phyloP scores from a whole-genome alignment of 2,113 vertebrate genomes.

The Cryptomyrus ogoouensis region DNA sequence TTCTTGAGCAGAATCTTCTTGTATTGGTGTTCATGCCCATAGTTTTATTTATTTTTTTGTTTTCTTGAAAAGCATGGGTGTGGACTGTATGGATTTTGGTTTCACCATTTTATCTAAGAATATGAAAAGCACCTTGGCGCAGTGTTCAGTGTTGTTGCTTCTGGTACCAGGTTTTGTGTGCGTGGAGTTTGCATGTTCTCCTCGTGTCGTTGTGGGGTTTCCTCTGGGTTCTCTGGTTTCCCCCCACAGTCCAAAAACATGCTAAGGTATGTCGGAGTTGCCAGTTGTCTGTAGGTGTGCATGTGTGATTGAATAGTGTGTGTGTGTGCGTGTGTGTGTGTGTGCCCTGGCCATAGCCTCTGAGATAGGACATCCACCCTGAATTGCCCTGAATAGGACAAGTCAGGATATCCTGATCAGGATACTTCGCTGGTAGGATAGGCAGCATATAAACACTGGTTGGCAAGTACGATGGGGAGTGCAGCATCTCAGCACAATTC shows the following conservation, averaged over 20 bases:
- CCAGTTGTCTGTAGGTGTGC: background rate
- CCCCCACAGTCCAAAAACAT: background rate
- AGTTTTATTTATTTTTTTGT: background rate
- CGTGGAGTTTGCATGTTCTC: background rate
- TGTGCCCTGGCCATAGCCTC: background rate
- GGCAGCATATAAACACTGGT: background rate
- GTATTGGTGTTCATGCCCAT: background rate
- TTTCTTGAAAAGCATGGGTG: background rate
- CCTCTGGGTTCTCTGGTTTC: background rate
- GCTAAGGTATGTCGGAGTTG: background rate
- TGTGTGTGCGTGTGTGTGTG: too few relatives aligned
- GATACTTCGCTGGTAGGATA: background rate
- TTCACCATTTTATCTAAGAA: background rate
- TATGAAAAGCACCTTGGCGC: background rate
- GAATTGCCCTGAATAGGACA: too few relatives aligned
- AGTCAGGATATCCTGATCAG: background rate
- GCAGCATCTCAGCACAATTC: background rate
- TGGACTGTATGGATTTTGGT: background rate
- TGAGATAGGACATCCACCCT: too few relatives aligned
- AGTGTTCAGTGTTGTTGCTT: background rate
- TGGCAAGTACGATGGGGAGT: background rate
- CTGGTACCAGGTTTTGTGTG: background rate
- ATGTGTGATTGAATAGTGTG: too few relatives aligned
- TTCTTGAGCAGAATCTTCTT: background rate
- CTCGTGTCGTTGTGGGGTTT: background rate